Conservation (phyloP, 2,797 vertebrate genomes). For the Menidia menidia region DNA sequence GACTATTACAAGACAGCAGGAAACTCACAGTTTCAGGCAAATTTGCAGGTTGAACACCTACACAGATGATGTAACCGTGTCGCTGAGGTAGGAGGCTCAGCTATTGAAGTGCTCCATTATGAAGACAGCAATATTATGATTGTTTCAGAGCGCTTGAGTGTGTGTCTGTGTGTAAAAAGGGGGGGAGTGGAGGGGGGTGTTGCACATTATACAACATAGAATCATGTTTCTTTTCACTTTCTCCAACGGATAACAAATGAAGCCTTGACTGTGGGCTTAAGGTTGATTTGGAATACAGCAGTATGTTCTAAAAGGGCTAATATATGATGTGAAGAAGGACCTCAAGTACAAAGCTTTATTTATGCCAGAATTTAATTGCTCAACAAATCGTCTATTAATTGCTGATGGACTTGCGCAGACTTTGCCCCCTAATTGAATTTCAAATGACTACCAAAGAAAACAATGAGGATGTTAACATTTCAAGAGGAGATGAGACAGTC, state of each 20-base stretch:
- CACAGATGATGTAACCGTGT: conserved; percentile 67
- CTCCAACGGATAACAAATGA: conserved; percentile 29
- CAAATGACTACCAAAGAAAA: conserved; percentile 62
- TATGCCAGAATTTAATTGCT: conserved; percentile 66
- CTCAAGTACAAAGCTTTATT: conserved; percentile 58
- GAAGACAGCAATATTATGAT: conserved; percentile 31
- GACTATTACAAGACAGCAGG: conserved; percentile 38
- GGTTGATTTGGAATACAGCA: conserved; percentile 37
- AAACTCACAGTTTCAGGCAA: conserved; percentile 46
- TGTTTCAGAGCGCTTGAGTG: conserved; percentile 12
- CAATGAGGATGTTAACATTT: conserved; percentile 55
- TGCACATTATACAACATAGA: conserved; percentile 25
- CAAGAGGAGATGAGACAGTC: conserved; percentile 23
- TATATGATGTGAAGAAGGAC: conserved; percentile 43
- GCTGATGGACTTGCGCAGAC: conserved; percentile 64
- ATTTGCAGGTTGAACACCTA: conserved; percentile 63
- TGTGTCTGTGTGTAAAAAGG: conserved; percentile 5
- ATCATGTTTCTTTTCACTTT: conserved; percentile 15
- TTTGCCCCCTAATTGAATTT: conserved; percentile 75
- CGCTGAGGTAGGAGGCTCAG: conserved; percentile 50
- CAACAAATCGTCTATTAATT: conserved; percentile 72
- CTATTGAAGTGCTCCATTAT: conserved; percentile 50
- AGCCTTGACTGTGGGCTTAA: conserved; percentile 27
- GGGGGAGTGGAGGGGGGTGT: background rate
- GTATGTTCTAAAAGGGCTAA: conserved; percentile 35